These are phyloP conservation scores for Cochlearius cochlearius DNA, from an alignment of 2,113 vertebrate genomes.

Conservation along the genomic window DNA sequence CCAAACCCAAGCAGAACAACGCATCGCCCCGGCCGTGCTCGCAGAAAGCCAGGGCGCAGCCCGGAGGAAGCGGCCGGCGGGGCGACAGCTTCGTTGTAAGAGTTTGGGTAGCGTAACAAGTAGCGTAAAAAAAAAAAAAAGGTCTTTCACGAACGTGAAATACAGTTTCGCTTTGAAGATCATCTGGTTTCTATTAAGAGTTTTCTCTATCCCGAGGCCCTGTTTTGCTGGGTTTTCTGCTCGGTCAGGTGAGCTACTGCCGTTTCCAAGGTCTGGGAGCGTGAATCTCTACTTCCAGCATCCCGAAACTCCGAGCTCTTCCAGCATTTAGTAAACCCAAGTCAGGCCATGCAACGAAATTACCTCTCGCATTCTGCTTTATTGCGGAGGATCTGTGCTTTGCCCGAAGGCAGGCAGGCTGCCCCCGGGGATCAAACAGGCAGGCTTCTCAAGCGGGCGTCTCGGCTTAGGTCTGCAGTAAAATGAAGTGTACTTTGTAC, in stretches of 20 bases:
- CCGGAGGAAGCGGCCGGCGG: not conserved
- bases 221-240: not conserved
- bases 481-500: not conserved
- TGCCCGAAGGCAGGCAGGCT: not conserved
- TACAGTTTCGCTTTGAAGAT: not conserved
- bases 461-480: not conserved
- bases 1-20: not conserved
- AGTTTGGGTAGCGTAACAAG: not conserved
- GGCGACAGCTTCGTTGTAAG: not conserved
- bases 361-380: fast-evolving
- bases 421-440: not conserved
- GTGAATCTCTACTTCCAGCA: not conserved
- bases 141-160: not conserved
- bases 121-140: not conserved
- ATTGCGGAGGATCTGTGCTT: not conserved
- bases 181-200: not conserved
- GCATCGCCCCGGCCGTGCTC: not conserved
- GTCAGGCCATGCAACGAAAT: not conserved
- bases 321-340: not conserved
- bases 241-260: not conserved
- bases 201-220: not conserved
- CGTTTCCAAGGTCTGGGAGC: not conserved
- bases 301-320: not conserved
- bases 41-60: not conserved
- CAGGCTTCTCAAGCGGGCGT: not conserved